Base-by-base conservation (phyloP, 1,140 invertebrate species). In the Drosophila kurseongensis region DNA sequence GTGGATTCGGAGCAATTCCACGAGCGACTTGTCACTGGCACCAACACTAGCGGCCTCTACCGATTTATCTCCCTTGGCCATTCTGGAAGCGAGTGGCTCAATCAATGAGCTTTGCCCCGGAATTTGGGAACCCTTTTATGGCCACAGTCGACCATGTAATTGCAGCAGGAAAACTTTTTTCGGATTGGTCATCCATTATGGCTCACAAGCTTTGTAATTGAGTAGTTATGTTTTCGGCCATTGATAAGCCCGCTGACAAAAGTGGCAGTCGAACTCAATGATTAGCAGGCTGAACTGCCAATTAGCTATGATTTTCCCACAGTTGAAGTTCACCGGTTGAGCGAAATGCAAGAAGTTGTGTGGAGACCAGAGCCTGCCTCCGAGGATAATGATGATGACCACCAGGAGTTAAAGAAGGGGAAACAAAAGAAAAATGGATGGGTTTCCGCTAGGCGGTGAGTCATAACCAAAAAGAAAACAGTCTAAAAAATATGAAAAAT, bases 141-240 rank as follows among this genome's bases (percentile, higher is more conserved):
- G 60, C 48, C 40, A 8, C 23, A 7, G 29, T 0, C 18, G 55
- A 7, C 36, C 40, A 16, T 38, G 44, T 67, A 82, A 81, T 78
- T 71, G 63, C 13, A 45, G 45, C 18, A 5, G 12, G 9, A n/a
- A 52, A 50, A 44, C 13, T 73, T 56, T 57, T 10, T 23, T 4
- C 35, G 18, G 16, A 35, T n/a, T 12, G 32, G 13, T 42, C 40
- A 62, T 76, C 67, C 78, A 86, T 86, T 88, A 88, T 13, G 41
- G 35, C 40, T 12, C 48, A 82, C 83, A 79, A 68, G 42, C 13
- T 14, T 29, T 77, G 56, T 83, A 89, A 86, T 86, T 83, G 75
- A 86, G 72, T 83, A 68, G 63, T 89, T 89, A 73, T 89, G 83
- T 80, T 83, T 72, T 18, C 29, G 52, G 40, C 27, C 41, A 45